These are phyloP conservation scores for Pelecanus crispus DNA, from an alignment of 2,113 vertebrate species.

Conservation along the genomic window DNA sequence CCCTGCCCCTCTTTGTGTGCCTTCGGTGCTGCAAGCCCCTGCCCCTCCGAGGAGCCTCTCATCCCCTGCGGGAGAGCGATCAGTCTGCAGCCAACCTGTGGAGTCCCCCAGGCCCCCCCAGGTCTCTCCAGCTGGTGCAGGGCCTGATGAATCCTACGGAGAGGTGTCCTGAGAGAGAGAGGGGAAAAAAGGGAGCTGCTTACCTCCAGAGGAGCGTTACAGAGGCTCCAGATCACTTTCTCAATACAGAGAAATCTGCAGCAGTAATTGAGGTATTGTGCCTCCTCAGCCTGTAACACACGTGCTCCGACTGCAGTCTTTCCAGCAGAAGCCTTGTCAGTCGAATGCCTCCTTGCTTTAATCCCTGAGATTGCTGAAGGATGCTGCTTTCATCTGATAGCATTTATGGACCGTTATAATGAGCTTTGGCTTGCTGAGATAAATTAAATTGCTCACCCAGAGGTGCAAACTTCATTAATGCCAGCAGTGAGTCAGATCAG, in stretches of 20 bases:
- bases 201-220: not conserved
- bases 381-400: slow-evolving; percentile 55
- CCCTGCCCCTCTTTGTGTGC: not conserved
- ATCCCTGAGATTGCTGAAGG: slow-evolving; percentile 16
- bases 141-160: not conserved
- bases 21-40: not conserved
- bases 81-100: not conserved
- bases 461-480: slow-evolving; percentile 56
- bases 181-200: not conserved
- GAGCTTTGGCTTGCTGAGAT: slow-evolving; percentile 49
- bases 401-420: slow-evolving; percentile 24
- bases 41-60: not conserved
- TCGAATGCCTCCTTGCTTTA: slow-evolving; percentile 26
- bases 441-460: slow-evolving; percentile 49
- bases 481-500: slow-evolving; percentile 14
- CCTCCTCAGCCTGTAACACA: not conserved
- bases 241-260: accelerated
- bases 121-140: not conserved
- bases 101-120: not conserved
- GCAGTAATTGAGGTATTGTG: not conserved
- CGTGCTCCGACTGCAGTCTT: not conserved
- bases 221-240: not conserved
- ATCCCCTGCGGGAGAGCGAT: accelerated
- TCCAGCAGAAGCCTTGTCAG: slow-evolving; percentile 5
- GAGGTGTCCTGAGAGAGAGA: not conserved